Conservation (phyloP, 2,113 vertebrate species). For the Rhinopomastus cyanomelas region DNA sequence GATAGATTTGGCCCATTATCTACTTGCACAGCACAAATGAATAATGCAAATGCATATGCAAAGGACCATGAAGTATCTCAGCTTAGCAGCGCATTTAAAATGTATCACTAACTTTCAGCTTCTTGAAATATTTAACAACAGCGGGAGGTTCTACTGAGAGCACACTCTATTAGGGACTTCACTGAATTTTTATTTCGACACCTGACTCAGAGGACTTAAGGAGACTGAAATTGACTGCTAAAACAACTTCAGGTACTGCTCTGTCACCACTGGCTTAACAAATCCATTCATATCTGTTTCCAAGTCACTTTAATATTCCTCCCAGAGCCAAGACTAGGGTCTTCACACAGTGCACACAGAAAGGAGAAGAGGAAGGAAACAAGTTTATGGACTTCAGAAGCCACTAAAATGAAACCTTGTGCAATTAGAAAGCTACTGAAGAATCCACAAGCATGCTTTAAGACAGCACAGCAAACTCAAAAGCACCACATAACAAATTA, state of each 20-base stretch:
- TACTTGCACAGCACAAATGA: slow-evolving; percentile 52
- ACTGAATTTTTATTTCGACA: slow-evolving; percentile 27
- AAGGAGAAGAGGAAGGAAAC: neutral
- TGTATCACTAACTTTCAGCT: slow-evolving; percentile 49
- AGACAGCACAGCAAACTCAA: neutral
- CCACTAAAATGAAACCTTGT: neutral
- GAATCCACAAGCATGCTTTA: neutral
- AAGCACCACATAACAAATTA: neutral
- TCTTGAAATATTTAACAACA: slow-evolving; percentile 26
- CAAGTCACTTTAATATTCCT: neutral
- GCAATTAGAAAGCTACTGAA: neutral
- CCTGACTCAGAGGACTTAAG: neutral
- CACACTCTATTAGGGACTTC: slow-evolving; percentile 14
- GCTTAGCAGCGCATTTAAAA: slow-evolving; percentile 58
- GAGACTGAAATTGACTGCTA: neutral
- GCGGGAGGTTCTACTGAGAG: neutral
- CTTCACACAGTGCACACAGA: neutral
- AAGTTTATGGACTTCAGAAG: neutral
- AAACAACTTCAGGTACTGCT: neutral
- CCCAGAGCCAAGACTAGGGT: neutral
- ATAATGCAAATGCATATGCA: slow-evolving; percentile 61
- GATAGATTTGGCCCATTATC: slow-evolving; percentile 43
- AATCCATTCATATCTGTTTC: neutral
- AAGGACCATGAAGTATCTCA: slow-evolving; percentile 41
- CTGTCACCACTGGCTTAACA: neutral